Evolutionary conservation across 2,113 vertebrate species (phyloP).

Genomic region (Laticauda laticaudata): DNA sequence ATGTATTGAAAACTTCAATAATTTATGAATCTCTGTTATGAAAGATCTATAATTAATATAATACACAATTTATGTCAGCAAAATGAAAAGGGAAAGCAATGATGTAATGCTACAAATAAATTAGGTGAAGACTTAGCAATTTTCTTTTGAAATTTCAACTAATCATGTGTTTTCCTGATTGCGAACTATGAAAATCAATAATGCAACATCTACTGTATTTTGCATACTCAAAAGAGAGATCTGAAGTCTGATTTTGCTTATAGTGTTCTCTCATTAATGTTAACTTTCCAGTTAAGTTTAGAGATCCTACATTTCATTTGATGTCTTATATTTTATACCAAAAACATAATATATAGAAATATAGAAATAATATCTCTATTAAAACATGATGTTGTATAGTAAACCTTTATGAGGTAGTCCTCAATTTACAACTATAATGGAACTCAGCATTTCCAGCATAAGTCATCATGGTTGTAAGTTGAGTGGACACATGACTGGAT

Average conservation of each 20-base stretch:
- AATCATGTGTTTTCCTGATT: constrained; percentile 42
- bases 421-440: too few species aligned
- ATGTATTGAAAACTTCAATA: background rate
- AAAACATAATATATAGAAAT: too few species aligned
- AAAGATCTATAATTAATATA: background rate
- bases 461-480: too few species aligned
- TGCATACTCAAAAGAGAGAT: constrained; percentile 45
- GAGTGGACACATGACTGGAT: too few species aligned
- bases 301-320: background rate
- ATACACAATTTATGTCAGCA: background rate
- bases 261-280: accelerated
- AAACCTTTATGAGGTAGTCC: background rate
- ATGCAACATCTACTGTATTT: constrained; percentile 51
- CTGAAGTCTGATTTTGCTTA: constrained; percentile 33
- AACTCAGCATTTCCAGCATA: too few species aligned
- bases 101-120: background rate
- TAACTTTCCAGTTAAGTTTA: constrained; percentile 16
- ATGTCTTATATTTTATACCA: background rate
- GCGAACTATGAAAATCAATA: constrained; percentile 53
- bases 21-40: background rate
- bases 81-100: background rate
- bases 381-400: background rate
- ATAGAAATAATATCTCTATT: background rate
- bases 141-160: constrained; percentile 28
- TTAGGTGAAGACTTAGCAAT: constrained; percentile 27